Evolutionary conservation across 2,888 invertebrate genomes (phyloP).

Genomic region (Dicranocentrus wangi): DNA sequence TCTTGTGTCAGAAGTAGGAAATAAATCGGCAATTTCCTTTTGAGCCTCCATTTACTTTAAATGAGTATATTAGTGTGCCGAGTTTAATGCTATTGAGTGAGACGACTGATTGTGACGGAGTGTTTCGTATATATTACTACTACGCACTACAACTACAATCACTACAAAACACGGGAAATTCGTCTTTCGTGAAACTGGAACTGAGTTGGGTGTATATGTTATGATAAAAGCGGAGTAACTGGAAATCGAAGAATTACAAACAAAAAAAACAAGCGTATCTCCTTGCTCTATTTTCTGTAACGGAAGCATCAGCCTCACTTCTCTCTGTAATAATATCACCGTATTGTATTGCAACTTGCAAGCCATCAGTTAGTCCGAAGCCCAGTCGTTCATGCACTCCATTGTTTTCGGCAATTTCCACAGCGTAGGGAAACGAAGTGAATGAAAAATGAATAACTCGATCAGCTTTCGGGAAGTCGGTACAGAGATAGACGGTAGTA

Average conservation of each 20-base stretch:
- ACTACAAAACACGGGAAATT: background rate
- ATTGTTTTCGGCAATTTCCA: conserved; percentile 10
- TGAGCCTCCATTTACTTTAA: conserved; percentile 33
- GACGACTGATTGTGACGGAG: conserved; percentile 16
- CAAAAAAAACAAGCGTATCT: background rate
- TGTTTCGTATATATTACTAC: conserved; percentile 9
- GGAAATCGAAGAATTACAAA: background rate
- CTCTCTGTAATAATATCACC: background rate
- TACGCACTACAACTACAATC: background rate
- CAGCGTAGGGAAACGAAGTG: conserved; percentile 19
- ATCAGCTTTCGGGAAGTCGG: conserved; percentile 12
- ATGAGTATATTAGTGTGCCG: conserved; percentile 29
- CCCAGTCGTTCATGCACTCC: conserved; percentile 3
- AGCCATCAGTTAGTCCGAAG: background rate
- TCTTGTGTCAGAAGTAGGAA: too few species aligned
- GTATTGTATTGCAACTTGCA: conserved; percentile 1
- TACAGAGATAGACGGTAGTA: background rate
- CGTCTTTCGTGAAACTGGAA: background rate
- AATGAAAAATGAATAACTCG: conserved; percentile 53
- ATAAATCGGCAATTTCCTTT: conserved; percentile 49
- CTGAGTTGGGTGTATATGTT: too few species aligned
- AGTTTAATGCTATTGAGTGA: conserved; percentile 30
- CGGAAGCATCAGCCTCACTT: background rate
- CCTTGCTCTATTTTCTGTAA: background rate
- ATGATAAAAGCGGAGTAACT: background rate